Conservation (phyloP, 1,140 invertebrate genomes). For the Ephestia elutella region DNA sequence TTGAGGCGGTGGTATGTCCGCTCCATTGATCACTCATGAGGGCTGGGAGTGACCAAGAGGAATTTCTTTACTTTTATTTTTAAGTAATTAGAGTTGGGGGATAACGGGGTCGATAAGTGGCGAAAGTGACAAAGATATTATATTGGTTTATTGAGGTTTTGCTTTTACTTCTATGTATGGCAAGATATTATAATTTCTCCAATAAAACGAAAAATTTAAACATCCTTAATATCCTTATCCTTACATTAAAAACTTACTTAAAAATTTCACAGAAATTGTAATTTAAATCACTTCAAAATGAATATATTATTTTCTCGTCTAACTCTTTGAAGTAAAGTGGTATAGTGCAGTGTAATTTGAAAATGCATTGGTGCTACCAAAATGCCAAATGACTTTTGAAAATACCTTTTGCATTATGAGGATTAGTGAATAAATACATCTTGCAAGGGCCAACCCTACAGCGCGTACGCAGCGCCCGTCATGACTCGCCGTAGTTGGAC, state of each 20-base stretch:
- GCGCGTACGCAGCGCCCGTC: background rate
- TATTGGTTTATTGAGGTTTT: background rate
- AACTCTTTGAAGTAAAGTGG: no score
- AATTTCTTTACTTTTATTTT: background rate
- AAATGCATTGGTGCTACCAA: no score
- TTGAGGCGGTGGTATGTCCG: conserved; percentile 19
- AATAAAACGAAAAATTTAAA: no score
- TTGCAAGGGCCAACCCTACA: background rate
- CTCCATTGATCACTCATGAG: conserved; percentile 23
- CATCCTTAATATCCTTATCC: no score
- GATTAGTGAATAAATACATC: no score
- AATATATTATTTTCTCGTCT: no score
- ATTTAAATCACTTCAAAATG: no score
- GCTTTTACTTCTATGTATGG: background rate
- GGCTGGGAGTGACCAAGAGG: background rate
- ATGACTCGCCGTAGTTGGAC: background rate
- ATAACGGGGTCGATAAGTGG: background rate
- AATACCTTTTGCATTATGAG: no score
- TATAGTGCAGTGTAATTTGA: no score
- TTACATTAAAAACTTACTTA: no score
- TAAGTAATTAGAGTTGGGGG: background rate
- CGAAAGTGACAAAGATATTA: background rate
- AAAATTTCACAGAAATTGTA: no score
- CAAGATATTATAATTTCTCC: background rate
- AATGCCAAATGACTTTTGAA: no score